Evolutionary conservation across 2,888 invertebrate genomes (phyloP), one percentile per base, ranked within the genome.

Genomic region (Habroteleia sp.): DNA sequence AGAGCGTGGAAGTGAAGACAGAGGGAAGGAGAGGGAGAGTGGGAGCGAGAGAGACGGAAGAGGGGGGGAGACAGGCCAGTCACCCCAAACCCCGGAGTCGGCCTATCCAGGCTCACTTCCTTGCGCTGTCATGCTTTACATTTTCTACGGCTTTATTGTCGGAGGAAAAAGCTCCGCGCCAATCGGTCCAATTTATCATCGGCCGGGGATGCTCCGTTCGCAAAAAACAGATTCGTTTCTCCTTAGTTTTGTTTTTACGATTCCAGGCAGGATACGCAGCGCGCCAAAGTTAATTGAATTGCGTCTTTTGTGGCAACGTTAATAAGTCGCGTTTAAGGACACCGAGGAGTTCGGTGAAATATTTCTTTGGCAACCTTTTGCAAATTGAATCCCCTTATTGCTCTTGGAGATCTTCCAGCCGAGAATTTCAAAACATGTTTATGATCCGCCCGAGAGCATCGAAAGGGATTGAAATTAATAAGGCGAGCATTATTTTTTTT

Each of bases 81-180:
- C 68, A 69, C 58, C 58, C 60, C 48, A 42, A 50, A 46, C 58
- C 42, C 20, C 10, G 16, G 23, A 41, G 33, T 14, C 27, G 35
- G 50, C 58, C 58, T 42, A 50, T 68, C 58, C 58, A 35, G 58
- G 58, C 58, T 58, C 33, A 35, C 50, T 68, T 52, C 60, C 52
- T 60, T 60, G 60, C 60, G 23, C 25, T 42, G 58, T 52, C 60
- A 60, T 52, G 56, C 52, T 60, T 68, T 60, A 52, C 69, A 60
- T 60, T 69, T 69, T 52, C 60, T 37, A 37, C 60, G 42, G 37
- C 60, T 69, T 35, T 29, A 60, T 50, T 52, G 52, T 69, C 58
- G 11, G 16, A 44, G 27, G 35, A 48, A 66, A 66, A 41, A 48
- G 58, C 58, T 20, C 31, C 16, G n/a, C 29, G 23, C 42, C 50